A percentile compares a stretch with the other conserved stretches of the same genome.
Evolutionary conservation across 2,888 invertebrate species (phyloP).

Genomic region (Xanthorhoe designata): DNA sequence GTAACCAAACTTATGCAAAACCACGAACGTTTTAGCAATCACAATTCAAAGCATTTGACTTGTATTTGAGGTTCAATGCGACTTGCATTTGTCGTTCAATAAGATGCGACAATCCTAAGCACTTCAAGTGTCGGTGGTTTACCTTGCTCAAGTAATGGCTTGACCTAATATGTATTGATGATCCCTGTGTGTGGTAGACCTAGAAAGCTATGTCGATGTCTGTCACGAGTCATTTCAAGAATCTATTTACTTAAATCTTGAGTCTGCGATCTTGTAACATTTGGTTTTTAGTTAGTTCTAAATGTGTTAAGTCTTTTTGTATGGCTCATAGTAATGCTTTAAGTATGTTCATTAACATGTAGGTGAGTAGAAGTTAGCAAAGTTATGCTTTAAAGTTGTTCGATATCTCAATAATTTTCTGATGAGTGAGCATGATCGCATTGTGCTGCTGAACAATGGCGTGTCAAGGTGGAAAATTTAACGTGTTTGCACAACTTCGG

Average conservation of each 20-base stretch:
- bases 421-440: constrained; percentile 8
- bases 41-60: constrained; percentile 30
- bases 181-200: constrained; percentile 37
- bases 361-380: background rate
- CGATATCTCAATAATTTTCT: constrained; percentile 15
- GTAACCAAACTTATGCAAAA: constrained; percentile 29
- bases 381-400: constrained; percentile 6
- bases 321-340: constrained; percentile 10
- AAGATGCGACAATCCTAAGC: constrained; percentile 42
- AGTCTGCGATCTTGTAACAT: constrained; percentile 14
- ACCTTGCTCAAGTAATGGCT: constrained; percentile 61
- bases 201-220: constrained; percentile 42
- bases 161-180: constrained; percentile 53
- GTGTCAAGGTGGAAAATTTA: constrained; percentile 17
- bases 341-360: background rate
- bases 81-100: constrained; percentile 15
- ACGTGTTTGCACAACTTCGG: constrained; percentile 20
- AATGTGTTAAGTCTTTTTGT: background rate
- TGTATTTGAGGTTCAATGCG: constrained; percentile 5
- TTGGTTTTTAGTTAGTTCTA: background rate
- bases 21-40: constrained; percentile 23
- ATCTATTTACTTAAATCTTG: constrained; percentile 5
- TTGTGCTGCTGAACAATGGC: background rate
- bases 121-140: constrained; percentile 47
- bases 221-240: constrained; percentile 18